These are phyloP conservation scores for Blera fallax DNA, from an alignment of 2,888 invertebrate genomes.

Conservation along the genomic window DNA sequence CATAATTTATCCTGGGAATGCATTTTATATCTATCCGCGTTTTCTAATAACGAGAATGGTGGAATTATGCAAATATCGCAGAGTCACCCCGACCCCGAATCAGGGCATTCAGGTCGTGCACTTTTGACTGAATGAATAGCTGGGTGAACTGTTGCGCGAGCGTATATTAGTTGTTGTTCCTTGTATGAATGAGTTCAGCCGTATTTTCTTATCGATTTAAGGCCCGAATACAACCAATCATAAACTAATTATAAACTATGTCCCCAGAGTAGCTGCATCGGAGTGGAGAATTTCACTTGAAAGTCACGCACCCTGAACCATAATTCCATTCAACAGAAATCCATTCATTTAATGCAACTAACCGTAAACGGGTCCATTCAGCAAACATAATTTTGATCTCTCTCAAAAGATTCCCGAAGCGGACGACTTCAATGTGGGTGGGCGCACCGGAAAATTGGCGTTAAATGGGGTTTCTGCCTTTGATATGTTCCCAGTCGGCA, in stretches of 20 bases:
- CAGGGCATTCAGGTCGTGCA: neutral
- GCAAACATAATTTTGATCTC: constrained; percentile 20
- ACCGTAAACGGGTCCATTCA: constrained; percentile 42
- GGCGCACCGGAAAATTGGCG: constrained; percentile 14
- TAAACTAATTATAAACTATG: constrained; percentile 21
- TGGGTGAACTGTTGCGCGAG: neutral
- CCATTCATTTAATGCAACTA: constrained; percentile 37
- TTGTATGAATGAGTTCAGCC: neutral
- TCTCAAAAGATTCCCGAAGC: neutral
- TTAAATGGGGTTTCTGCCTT: constrained; percentile 3
- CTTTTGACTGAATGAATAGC: neutral
- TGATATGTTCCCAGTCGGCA: constrained; percentile 2
- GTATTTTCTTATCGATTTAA: constrained; percentile 1
- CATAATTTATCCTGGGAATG: constrained; percentile 50
- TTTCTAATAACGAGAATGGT: neutral
- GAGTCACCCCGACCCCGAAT: neutral
- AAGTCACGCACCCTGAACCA: neutral
- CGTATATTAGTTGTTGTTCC: neutral
- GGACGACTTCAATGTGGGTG: constrained; percentile 4
- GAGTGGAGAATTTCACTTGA: neutral
- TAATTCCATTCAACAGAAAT: constrained; percentile 32
- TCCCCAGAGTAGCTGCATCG: neutral
- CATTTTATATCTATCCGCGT: constrained; percentile 13
- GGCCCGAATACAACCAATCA: constrained; percentile 1
- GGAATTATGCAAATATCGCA: neutral